phyloP scores from a whole-genome alignment of 1,140 invertebrate genomes.

The Drosophila punjabiensis region DNA sequence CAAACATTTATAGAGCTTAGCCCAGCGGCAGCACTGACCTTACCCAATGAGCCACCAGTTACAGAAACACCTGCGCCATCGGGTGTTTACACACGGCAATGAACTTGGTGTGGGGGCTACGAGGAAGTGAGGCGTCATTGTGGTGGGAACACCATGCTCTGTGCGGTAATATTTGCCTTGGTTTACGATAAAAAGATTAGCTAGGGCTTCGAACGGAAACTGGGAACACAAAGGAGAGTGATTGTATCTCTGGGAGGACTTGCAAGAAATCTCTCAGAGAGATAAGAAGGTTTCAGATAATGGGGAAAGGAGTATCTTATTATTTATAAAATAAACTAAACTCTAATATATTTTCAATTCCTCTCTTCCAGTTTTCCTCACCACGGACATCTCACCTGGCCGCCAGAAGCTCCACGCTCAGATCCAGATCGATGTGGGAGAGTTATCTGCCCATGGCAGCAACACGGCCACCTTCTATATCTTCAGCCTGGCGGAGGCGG shows the following conservation, averaged over 20 bases:
- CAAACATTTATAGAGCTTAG: constrained; percentile 56
- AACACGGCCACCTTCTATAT: constrained; percentile 77
- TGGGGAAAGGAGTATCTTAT: too few species aligned
- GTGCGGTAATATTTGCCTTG: constrained; percentile 6
- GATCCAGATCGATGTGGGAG: constrained; percentile 82
- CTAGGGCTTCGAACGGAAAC: neutral
- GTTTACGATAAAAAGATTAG: neutral
- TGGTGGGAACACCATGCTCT: constrained; percentile 1
- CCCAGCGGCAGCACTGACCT: constrained; percentile 55
- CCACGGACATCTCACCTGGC: constrained; percentile 70
- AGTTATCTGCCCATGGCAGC: constrained; percentile 71
- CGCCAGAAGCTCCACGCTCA: constrained; percentile 78
- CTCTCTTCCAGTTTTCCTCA: constrained; percentile 76
- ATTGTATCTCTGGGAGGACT: neutral
- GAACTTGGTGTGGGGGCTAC: constrained; percentile 51
- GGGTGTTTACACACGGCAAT: constrained; percentile 66
- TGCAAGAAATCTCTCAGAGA: neutral
- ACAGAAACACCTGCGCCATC: constrained; percentile 58
- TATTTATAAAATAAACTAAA: too few species aligned
- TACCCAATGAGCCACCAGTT: constrained; percentile 42
- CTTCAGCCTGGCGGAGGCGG: constrained; percentile 74
- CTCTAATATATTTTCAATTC: neutral
- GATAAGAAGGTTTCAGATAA: too few species aligned
- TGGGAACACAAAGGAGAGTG: neutral
- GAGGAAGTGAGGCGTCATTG: constrained; percentile 14